A percentile compares a stretch with the other conserved stretches of the same genome.
Conservation (phyloP, 2,113 vertebrate species). For the Micromys minutus region DNA sequence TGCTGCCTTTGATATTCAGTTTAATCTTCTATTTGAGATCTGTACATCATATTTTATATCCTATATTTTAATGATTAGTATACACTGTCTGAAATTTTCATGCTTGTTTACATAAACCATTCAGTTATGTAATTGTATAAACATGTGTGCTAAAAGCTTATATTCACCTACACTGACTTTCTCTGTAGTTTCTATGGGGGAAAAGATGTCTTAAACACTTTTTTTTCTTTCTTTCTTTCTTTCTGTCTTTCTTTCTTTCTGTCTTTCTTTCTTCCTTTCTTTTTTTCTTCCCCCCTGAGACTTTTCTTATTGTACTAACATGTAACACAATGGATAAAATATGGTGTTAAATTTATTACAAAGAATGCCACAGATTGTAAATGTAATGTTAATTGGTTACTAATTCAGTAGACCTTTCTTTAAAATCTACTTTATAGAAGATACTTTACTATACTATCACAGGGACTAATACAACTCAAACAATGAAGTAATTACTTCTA, state of each 20-base stretch:
- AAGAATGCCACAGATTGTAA: neutral
- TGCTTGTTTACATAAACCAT: neutral
- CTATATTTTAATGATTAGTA: conserved; percentile 33
- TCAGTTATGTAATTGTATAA: neutral
- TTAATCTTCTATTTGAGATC: conserved; percentile 11
- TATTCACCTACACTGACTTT: neutral
- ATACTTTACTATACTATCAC: neutral
- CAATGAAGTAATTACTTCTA: conserved; percentile 8
- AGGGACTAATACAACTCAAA: neutral
- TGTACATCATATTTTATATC: neutral
- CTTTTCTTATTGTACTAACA: neutral
- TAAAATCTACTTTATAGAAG: conserved; percentile 9
- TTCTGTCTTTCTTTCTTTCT: conserved; percentile 10
- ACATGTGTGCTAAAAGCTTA: neutral
- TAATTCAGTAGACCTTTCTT: conserved; percentile 18
- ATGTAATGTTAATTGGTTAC: neutral
- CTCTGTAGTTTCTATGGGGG: neutral
- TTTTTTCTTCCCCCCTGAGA: neutral
- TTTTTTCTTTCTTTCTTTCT: conserved; percentile 34
- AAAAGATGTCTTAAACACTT: conserved; percentile 18
- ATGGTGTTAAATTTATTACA: conserved; percentile 6
- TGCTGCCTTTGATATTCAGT: conserved; percentile 20
- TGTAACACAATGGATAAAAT: neutral
- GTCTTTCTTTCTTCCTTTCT: conserved; percentile 46
- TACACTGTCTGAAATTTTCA: conserved; percentile 26